Base-by-base conservation (phyloP, 1,140 invertebrate genomes). In the Homarus americanus region DNA sequence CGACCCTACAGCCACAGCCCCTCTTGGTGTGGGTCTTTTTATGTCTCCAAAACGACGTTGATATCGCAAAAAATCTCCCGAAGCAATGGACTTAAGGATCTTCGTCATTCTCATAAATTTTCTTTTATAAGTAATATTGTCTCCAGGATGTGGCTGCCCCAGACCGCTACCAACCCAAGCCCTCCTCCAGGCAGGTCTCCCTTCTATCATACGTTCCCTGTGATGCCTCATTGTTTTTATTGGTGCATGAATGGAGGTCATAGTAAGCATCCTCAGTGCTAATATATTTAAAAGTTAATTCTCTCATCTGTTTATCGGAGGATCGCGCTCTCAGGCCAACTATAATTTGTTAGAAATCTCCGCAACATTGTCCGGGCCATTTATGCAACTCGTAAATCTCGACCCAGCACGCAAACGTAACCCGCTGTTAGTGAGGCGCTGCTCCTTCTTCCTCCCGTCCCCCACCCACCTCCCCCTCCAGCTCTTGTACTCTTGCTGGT, bases 291-390 rank as follows among this genome's bases (percentile, higher is more conserved):
- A 69, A 32, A 69, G 63, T 69, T 69, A 69, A 69, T 69, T 69
- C 63, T 28, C 63, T 69, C 63, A 69, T 69, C 63, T 69, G 63
- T 69, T 69, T 69, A 69, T 69, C 63, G 24, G 63, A 12, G n/a
- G n/a, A 69, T 69, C n/a, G 24, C 63, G 63, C 63, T 69, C 63
- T 69, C 63, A 69, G 63, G 63, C 53, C 63, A 69, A 69, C 63
- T 69, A 69, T 69, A 69, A 69, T 69, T 69, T 69, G 63, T 69
- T 69, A 69, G 63, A 69, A 69, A 69, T 69, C 63, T 69, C 63
- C 63, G n/a, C 63, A 69, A 69, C 63, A 69, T 69, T 69, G 63
- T 69, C 63, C 17, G 63, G 63, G 63, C 63, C 63, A 12, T 28
- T 69, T 69, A 69, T 69, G n/a, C 63, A 24, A 24, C 63, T 69